Base-by-base conservation (phyloP, 2,797 vertebrate genomes). In the Ptychadena robeensis region DNA sequence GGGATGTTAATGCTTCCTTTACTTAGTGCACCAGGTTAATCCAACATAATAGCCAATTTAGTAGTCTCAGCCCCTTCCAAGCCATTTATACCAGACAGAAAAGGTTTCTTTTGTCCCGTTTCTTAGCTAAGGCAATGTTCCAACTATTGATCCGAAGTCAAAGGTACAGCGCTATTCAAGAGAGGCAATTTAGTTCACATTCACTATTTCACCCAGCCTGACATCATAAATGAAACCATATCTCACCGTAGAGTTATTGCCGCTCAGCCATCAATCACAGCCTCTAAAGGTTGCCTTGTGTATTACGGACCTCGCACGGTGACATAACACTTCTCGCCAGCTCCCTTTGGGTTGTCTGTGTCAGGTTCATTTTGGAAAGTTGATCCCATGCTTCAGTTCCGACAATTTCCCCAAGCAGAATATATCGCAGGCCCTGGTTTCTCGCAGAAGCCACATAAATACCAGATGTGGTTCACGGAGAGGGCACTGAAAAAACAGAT, bases 1-100 rank as follows among this genome's bases (percentile, higher is more conserved):
- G 70, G 15, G 68, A 79, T 84, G 70, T 31, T 15, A 67, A 82
- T 34, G 10, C 85, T 83, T 75, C 31, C 82, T 48, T 70, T 72
- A 44, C 73, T 57, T 61, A 2, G 34, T 78, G 37, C 2, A 27
- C 73, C 57, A 65, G 80, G 64, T 81, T 83, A 72, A 37, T 70
- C 1, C 0, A 27, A 64, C 2, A n/a, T 2, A 44, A 40, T 31
- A 38, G 48, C 0, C 27, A 7, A 14, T 82, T 86, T 85, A 78
- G 67, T 79, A 71, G 73, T 32, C 71, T 3, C 22, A n/a, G 48
- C 61, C 30, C 72, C 31, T 63, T 80, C 44, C 12, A 22, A n/a
- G 34, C 18, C 1, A 4, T 83, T 83, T 48, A 35, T 76, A 73
- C 1, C 14, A 18, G 37, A 7, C 59, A 22, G 71, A 81, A 61